Evolutionary conservation across 2,797 vertebrate genomes (phyloP).

Genomic region (Sebastes itinus): DNA sequence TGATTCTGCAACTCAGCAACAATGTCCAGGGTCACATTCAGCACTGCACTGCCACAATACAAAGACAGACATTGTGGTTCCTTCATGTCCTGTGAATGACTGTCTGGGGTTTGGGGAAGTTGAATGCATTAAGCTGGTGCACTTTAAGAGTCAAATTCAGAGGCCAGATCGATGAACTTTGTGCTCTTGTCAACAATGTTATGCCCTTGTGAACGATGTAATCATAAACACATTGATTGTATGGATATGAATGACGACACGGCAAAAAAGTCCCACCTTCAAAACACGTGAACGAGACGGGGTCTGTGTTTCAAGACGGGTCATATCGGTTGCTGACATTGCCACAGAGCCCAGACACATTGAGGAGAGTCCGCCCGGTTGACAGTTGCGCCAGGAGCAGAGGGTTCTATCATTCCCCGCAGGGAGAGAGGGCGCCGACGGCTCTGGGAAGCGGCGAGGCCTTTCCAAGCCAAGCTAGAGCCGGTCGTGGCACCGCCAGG

Average conservation of each 20-base stretch:
- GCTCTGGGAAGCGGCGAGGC: no score
- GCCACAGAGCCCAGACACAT: no score
- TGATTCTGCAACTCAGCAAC: neutral
- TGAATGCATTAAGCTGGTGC: neutral
- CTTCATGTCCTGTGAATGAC: neutral
- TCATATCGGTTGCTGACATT: no score
- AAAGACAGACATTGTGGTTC: neutral
- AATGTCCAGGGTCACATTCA: neutral
- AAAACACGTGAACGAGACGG: no score
- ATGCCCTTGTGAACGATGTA: neutral
- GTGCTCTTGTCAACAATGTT: neutral
- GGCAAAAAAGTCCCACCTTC: no score
- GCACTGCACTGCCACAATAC: neutral
- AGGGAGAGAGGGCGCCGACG: no score
- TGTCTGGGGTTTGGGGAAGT: neutral
- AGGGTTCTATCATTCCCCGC: no score
- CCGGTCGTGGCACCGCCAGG: no score
- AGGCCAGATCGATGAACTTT: neutral
- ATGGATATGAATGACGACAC: neutral
- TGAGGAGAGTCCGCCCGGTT: no score
- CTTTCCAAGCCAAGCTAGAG: no score
- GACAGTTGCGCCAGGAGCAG: no score
- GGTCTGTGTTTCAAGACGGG: no score
- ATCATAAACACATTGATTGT: neutral
- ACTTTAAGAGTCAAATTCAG: neutral